Evolutionary conservation across 2,888 invertebrate species (phyloP), one percentile per base, ranked within the genome.

Genomic region (Phyto melanocephala): DNA sequence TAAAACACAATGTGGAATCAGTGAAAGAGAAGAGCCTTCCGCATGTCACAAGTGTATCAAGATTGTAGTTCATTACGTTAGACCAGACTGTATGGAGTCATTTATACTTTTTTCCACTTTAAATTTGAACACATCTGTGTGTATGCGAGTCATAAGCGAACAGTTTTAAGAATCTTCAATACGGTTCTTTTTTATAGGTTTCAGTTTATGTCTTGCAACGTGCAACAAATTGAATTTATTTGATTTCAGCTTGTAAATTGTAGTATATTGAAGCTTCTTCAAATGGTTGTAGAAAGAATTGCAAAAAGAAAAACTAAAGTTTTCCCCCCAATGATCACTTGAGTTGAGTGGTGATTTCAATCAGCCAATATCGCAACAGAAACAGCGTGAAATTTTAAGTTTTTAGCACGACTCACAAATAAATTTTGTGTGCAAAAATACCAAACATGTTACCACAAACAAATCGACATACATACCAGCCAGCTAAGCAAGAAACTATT

Each of bases 291-390:
- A 54, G 13, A 50, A 50, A 15, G 42, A 22, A 50, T 13, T 56
- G 35, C 24, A 50, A 52, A 47, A 33, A 45, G 33, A 45, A 56
- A 40, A 42, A 54, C 35, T 62, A 22, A 17, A n/a, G 17, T 42
- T 42, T 15, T 28, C 28, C 6, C 22, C 13, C 35, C 52, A 60
- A 62, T 62, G 74, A 80, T 74, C 71, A 71, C 63, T 79, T 45
- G 79, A 65, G 13, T 54, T 62, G 45, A 54, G 28, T 28, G 85
- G 85, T 86, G 89, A 89, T 89, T 88, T 88, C 87, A 87, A 89
- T 89, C 89, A 89, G 89, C 87, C 88, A 89, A 88, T 87, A 87
- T 72, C 74, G 68, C 79, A 71, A 54, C 70, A 63, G 86, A 86
- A 87, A 86, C 83, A 80, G 78, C 76, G 72, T 62, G 77, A 79